Evolutionary conservation across 2,797 vertebrate species (phyloP).

Genomic region (Acropternis orthonyx): DNA sequence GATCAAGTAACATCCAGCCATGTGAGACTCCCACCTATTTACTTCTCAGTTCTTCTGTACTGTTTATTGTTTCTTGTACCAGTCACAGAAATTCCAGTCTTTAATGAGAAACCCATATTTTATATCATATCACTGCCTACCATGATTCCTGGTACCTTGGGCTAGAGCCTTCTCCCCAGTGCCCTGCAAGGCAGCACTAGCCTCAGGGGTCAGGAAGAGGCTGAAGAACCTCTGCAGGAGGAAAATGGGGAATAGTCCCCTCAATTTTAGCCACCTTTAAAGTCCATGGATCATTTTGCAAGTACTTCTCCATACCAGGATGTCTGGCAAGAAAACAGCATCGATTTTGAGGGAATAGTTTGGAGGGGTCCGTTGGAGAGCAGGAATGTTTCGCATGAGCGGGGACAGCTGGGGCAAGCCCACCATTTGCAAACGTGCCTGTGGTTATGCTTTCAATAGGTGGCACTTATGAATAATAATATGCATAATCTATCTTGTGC

Average conservation of each 20-base stretch:
- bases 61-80: not conserved
- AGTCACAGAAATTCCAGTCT: not conserved
- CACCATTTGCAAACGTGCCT: constrained; percentile 44
- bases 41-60: not conserved
- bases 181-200: not conserved
- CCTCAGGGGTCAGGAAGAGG: not conserved
- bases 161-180: not conserved
- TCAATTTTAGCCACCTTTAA: not conserved
- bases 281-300: not conserved
- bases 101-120: not conserved
- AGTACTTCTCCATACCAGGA: not conserved
- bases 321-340: not conserved
- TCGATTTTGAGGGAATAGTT: not conserved
- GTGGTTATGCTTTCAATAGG: constrained; percentile 61
- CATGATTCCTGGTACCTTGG: not conserved
- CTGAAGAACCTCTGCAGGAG: not conserved
- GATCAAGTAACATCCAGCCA: not conserved
- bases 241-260: not conserved
- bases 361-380: not conserved
- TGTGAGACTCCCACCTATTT: not conserved
- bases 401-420: constrained; percentile 24
- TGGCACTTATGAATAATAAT: constrained; percentile 70
- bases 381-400: not conserved
- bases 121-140: not conserved
- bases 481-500: constrained; percentile 63